Percentiles rank a stretch among this genome's conserved stretches.
Conservation (phyloP, 2,113 vertebrate genomes). For the Charina bottae region DNA sequence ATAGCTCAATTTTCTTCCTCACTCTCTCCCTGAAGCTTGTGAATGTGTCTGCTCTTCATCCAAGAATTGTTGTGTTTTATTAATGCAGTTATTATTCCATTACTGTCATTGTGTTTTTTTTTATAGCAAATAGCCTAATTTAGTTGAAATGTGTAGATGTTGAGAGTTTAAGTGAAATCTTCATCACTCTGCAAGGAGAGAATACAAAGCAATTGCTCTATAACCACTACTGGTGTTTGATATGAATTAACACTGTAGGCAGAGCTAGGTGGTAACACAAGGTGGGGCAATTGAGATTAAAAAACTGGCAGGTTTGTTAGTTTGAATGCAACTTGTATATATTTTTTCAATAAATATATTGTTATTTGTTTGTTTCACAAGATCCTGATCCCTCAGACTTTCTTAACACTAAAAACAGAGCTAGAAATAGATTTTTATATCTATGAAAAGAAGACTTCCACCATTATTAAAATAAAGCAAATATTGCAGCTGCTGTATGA, state of each 20-base stretch:
- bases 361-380: neutral
- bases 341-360: neutral
- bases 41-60: conserved; percentile 60
- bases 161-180: conserved; percentile 73
- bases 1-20: conserved; percentile 51
- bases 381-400: neutral
- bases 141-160: conserved; percentile 74
- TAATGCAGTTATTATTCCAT: conserved; percentile 77
- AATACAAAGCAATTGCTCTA: conserved; percentile 54
- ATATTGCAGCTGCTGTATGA: neutral
- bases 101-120: conserved; percentile 75
- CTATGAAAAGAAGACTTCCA: neutral
- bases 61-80: conserved; percentile 73
- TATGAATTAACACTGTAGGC: conserved; percentile 1
- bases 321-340: neutral
- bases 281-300: neutral
- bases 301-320: neutral
- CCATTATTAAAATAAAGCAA: neutral
- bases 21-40: conserved; percentile 55
- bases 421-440: neutral
- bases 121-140: conserved; percentile 72
- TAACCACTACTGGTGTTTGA: conserved; percentile 45
- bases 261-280: conserved; percentile 31
- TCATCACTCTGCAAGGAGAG: conserved; percentile 63
- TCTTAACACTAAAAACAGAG: neutral